Percentiles rank a stretch among this genome's conserved stretches.
Evolutionary conservation across 2,797 vertebrate species (phyloP).

Genomic region (Caiman crocodilus): DNA sequence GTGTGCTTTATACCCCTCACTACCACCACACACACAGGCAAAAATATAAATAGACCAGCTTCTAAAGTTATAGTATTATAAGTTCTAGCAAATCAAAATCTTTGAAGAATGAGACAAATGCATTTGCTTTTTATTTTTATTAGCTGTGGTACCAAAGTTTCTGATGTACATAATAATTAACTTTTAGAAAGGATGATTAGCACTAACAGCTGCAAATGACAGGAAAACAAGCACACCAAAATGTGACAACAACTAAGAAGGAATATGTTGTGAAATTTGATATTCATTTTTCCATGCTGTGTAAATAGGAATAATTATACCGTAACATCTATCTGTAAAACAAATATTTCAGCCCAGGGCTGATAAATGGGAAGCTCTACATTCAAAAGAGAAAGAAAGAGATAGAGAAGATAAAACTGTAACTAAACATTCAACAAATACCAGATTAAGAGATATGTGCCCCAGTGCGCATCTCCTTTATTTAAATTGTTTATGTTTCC

Average conservation of each 20-base stretch:
- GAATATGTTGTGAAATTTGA: background rate
- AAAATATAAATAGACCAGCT: background rate
- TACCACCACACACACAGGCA: background rate
- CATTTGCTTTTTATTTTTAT: background rate
- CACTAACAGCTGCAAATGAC: background rate
- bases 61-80: background rate
- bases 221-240: background rate
- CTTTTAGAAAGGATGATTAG: background rate
- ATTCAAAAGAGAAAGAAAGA: constrained; percentile 30
- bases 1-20: background rate
- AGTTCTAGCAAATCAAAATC: constrained; percentile 32
- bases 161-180: background rate
- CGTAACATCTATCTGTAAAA: background rate
- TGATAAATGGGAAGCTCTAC: constrained; percentile 10
- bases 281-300: constrained; percentile 1
- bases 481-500: constrained; percentile 55
- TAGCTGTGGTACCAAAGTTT: background rate
- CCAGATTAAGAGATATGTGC: constrained; percentile 31
- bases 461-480: constrained; percentile 43
- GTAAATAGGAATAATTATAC: background rate
- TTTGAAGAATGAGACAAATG: background rate
- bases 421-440: constrained; percentile 42
- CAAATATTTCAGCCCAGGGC: background rate
- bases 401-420: constrained; percentile 38
- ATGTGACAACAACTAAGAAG: background rate